Conservation (phyloP, 2,113 vertebrate genomes). For the Coregonus clupeaformis region DNA sequence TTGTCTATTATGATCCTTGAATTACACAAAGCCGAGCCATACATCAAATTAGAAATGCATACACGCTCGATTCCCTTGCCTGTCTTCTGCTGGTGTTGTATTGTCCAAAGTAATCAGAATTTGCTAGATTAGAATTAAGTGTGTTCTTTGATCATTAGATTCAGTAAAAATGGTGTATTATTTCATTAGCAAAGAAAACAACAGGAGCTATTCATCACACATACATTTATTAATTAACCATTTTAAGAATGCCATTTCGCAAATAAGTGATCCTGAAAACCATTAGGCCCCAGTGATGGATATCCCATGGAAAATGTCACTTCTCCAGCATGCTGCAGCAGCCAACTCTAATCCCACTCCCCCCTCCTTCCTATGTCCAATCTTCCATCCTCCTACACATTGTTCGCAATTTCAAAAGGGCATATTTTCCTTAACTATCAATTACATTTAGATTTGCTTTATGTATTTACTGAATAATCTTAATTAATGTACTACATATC, state of each 20-base stretch:
- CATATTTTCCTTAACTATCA: conserved; percentile 55
- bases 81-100: too few relatives aligned
- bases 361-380: conserved; percentile 16
- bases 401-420: conserved; percentile 46
- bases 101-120: too few relatives aligned
- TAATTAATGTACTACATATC: not conserved
- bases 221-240: conserved; percentile 68
- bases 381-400: not conserved
- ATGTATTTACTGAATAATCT: conserved; percentile 29
- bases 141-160: conserved; percentile 47
- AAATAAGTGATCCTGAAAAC: conserved; percentile 47
- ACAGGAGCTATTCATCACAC: conserved; percentile 54
- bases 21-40: not conserved
- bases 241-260: conserved; percentile 50
- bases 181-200: conserved; percentile 39
- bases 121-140: too few relatives aligned
- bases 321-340: conserved; percentile 1
- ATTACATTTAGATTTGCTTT: conserved; percentile 40
- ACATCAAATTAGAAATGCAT: conserved; percentile 14
- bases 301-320: conserved; percentile 59
- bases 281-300: conserved; percentile 56
- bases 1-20: conserved; percentile 3
- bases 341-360: conserved; percentile 45
- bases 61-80: not conserved
- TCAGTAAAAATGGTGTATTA: conserved; percentile 15